Evolutionary conservation across 1,140 invertebrate genomes (phyloP).

Genomic region (Uloborus diversus): DNA sequence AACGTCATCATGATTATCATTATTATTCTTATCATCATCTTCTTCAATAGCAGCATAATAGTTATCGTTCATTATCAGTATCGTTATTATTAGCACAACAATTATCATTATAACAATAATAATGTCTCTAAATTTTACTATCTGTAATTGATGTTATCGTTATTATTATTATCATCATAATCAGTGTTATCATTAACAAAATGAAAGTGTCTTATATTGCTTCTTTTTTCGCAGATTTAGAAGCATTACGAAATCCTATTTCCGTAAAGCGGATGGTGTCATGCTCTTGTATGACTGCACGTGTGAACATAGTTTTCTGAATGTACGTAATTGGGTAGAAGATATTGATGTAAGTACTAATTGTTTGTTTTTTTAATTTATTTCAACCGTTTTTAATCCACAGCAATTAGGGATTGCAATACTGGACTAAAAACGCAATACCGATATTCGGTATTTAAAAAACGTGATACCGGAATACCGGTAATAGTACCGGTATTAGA

Average conservation of each 20-base stretch:
- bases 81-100: neutral
- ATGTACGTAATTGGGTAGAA: slow-evolving; percentile 74
- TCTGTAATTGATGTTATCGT: neutral
- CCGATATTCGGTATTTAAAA: no score
- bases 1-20: no score
- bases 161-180: neutral
- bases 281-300: slow-evolving; percentile 76
- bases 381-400: no score
- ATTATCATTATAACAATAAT: neutral
- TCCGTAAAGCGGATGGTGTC: slow-evolving; percentile 76
- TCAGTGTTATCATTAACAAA: no score
- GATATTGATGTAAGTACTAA: slow-evolving; percentile 69
- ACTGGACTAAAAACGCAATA: no score
- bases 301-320: slow-evolving; percentile 73
- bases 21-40: no score
- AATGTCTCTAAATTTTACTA: neutral
- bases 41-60: no score
- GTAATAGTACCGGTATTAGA: no score
- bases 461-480: no score
- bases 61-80: neutral
- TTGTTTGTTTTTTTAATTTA: no score
- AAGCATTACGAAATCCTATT: slow-evolving; percentile 76
- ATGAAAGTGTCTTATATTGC: neutral
- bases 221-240: slow-evolving; percentile 69
- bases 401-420: no score